phyloP scores from a whole-genome alignment of 2,888 invertebrate genomes.

The Thymelicus lineola region DNA sequence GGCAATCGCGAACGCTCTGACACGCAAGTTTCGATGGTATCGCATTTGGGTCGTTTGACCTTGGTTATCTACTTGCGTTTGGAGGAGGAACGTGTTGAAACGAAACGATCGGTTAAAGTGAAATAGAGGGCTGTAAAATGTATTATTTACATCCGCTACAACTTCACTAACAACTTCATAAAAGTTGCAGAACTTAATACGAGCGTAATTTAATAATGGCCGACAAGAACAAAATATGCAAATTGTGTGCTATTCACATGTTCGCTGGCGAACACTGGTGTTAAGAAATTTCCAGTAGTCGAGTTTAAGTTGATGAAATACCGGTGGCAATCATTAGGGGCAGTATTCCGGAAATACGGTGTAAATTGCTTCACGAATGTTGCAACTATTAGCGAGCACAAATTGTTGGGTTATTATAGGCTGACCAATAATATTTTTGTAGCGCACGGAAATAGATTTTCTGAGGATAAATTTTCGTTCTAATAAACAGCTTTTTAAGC shows the following conservation, averaged over 20 bases:
- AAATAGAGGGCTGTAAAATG: constrained; percentile 22
- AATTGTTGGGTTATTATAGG: constrained; percentile 39
- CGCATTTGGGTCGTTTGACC: constrained; percentile 39
- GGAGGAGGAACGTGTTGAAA: constrained; percentile 19
- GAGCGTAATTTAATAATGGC: constrained; percentile 37
- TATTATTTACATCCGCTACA: constrained; percentile 17
- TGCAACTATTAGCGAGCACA: constrained; percentile 39
- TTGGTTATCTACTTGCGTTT: constrained; percentile 33
- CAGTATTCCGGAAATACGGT: constrained; percentile 55
- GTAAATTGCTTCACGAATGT: constrained; percentile 50
- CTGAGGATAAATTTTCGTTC: neutral
- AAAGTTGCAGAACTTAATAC: constrained; percentile 27
- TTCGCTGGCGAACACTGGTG: constrained; percentile 33
- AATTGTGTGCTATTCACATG: constrained; percentile 40
- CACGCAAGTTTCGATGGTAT: constrained; percentile 68
- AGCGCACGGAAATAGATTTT: constrained; percentile 23
- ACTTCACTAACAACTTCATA: constrained; percentile 30
- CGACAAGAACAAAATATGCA: constrained; percentile 37
- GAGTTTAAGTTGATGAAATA: constrained; percentile 50
- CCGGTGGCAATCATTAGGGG: constrained; percentile 54
- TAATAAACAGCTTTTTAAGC: neutral
- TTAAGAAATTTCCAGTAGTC: constrained; percentile 40
- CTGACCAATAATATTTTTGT: constrained; percentile 28
- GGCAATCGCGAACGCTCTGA: constrained; percentile 54
- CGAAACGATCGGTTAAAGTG: constrained; percentile 18